Base-by-base conservation (phyloP, 2,113 vertebrate genomes). In the Chaetops frenatus region DNA sequence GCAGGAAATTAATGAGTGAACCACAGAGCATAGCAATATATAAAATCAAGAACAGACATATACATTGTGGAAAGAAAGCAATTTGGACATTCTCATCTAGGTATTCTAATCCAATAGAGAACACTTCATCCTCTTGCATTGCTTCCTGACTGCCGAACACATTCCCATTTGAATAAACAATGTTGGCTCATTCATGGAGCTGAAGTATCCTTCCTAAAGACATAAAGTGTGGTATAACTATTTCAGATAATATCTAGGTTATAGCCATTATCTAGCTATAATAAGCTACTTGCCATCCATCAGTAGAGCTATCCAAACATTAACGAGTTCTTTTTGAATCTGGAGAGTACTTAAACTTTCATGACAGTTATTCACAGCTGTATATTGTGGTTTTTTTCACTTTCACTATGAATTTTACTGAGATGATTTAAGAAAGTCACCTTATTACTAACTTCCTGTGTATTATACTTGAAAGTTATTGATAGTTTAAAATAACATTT, bases 321-420 rank as follows among this genome's bases (percentile, higher is more conserved):
- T 92, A 96, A 91, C 57, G 51, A 93, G 74, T 64, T 94, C 18
- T 61, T 78, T 95, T 76, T 1, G 6, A 96, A 95, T 12, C n/a
- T 92, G 60, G 54, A 91, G 74, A 57, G 79, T 78, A 86, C 84
- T 86, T 90, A 62, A 71, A 69, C 45, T 83, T 93, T 94, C 76
- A 53, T 90, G 44, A 51, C 58, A 78, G 50, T 64, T 87, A 51
- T 92, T 97, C 86, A 84, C 29, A 56, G 53, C 58, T 94, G 42
- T 86, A 64, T 90, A 88, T 89, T 92, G 66, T n/a, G 24, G 31
- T 35, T 18, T 74, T 94, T 92, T 89, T 83, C 47, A n/a, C 78
- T 92, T 97, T 96, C 77, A 50, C 40, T 86, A 36, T 88, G 77
- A 93, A 62, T 95, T 95, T 90, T 36, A 69, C n/a, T 61, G 82